Evolutionary conservation across 1,140 invertebrate species (phyloP).

Genomic region (Ips typographus): DNA sequence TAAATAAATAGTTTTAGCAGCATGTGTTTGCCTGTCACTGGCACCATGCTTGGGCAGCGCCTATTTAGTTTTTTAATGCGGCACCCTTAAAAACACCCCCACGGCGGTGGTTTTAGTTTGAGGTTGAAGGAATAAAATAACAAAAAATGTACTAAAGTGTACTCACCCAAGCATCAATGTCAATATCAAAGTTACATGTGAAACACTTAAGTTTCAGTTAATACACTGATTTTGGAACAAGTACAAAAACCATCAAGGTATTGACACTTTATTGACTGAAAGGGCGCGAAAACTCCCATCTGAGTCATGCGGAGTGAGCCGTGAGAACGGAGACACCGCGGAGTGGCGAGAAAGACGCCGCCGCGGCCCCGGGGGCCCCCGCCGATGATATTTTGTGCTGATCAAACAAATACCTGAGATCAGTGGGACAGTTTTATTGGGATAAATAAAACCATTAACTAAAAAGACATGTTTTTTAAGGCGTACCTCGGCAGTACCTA

Average conservation of each 20-base stretch:
- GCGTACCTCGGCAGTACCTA: not conserved
- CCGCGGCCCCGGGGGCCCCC: conserved; percentile 25
- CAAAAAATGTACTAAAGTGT: no score
- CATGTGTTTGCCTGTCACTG: not conserved
- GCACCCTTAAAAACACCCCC: no score
- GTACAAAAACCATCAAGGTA: not conserved
- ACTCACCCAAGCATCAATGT: no score
- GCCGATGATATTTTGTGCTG: conserved; percentile 32
- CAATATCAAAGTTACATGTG: no score
- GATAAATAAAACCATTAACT: conserved; percentile 35
- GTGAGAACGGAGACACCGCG: conserved; percentile 32
- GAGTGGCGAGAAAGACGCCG: conserved; percentile 30
- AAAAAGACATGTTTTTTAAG: conserved; percentile 17
- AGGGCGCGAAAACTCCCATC: conserved; percentile 13
- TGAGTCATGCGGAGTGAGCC: conserved; percentile 34
- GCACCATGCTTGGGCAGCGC: no score
- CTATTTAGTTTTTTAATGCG: no score
- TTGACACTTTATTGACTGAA: conserved; percentile 9
- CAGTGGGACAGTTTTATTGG: conserved; percentile 35
- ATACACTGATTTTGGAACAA: not conserved
- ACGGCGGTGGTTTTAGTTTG: no score
- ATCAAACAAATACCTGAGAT: conserved; percentile 36
- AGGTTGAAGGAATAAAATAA: no score
- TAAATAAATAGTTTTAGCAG: conserved; percentile 31
- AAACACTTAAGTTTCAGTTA: no score